A percentile compares a stretch with the other conserved stretches of the same genome.
phyloP scores from a whole-genome alignment of 2,797 vertebrate species.

The Lutjanus argentimaculatus region DNA sequence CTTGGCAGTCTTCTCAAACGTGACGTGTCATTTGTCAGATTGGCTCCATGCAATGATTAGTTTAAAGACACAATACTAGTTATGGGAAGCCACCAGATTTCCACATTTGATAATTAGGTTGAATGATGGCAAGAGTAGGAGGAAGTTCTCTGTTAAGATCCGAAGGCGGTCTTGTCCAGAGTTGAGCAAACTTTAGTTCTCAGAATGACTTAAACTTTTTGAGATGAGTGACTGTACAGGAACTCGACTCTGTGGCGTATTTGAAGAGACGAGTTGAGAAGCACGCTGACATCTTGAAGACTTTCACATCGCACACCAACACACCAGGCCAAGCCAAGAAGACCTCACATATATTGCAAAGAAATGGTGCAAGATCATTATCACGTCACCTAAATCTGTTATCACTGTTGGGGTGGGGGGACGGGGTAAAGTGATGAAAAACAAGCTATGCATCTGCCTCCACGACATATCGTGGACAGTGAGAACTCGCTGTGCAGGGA shows the following conservation, averaged over 20 bases:
- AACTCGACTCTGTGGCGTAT: slow-evolving; percentile 39
- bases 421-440: not conserved
- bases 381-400: slow-evolving; percentile 58
- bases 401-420: not conserved
- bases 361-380: slow-evolving; percentile 70
- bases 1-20: not conserved
- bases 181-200: slow-evolving; percentile 22
- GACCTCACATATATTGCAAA: slow-evolving; percentile 49
- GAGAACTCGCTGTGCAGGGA: not conserved
- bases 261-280: slow-evolving; percentile 37
- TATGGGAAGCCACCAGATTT: not conserved
- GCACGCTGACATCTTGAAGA: slow-evolving; percentile 57
- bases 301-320: slow-evolving; percentile 61
- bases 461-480: not conserved
- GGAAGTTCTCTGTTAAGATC: slow-evolving; percentile 4
- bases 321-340: slow-evolving; percentile 54
- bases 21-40: not conserved
- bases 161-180: not conserved
- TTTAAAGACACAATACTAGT: not conserved
- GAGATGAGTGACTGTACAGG: slow-evolving; percentile 38
- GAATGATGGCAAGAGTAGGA: not conserved
- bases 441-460: slow-evolving; percentile 23
- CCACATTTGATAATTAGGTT: not conserved
- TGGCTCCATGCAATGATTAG: not conserved
- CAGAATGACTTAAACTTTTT: not conserved